Conservation (phyloP, 2,113 vertebrate species). For the Deroptyus accipitrinus region DNA sequence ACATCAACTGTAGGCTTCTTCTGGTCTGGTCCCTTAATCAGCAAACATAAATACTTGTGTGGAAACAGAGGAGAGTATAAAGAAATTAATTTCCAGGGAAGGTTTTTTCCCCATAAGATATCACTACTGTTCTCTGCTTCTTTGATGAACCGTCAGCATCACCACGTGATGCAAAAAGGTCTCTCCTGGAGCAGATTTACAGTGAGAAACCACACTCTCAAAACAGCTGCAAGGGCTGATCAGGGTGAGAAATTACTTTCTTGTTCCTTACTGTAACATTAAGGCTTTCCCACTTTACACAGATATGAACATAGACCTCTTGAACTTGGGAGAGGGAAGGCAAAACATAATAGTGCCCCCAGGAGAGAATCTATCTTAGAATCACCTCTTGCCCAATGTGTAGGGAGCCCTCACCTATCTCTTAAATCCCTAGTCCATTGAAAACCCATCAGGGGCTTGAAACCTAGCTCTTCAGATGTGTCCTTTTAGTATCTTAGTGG, state of each 20-base stretch:
- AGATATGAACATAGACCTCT: background rate
- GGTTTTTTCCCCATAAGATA: background rate
- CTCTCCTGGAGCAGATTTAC: background rate
- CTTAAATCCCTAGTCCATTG: background rate
- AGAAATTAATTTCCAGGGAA: background rate
- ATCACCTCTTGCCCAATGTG: fast-evolving
- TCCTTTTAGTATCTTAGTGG: background rate
- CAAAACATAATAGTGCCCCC: background rate
- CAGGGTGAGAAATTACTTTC: background rate
- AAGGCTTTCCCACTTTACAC: background rate
- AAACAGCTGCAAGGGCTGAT: background rate
- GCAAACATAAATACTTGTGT: background rate
- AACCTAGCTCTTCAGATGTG: background rate
- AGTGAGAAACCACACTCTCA: background rate
- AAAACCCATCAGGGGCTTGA: background rate
- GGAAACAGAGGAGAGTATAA: background rate
- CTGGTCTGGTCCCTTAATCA: background rate
- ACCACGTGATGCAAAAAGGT: fast-evolving
- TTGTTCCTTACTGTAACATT: background rate
- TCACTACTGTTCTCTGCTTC: background rate
- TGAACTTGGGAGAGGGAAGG: background rate
- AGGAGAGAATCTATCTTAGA: background rate
- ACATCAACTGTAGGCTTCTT: background rate
- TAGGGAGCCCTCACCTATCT: background rate
- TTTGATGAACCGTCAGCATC: background rate